These are phyloP conservation scores for Apteryx mantelli DNA, from an alignment of 2,113 vertebrate genomes.

Conservation along the genomic window DNA sequence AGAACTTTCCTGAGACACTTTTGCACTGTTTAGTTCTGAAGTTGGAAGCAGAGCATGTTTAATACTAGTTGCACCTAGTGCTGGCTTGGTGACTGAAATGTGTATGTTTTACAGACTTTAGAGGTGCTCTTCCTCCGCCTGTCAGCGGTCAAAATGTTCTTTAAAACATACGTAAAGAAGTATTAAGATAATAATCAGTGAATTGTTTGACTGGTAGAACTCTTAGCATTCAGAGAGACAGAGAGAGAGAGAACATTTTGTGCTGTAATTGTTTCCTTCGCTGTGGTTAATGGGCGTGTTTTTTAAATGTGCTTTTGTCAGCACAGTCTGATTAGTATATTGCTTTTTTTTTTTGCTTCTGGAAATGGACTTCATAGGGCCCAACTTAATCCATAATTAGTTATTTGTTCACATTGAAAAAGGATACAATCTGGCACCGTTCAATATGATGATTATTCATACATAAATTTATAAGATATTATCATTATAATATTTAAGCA, in stretches of 20 bases:
- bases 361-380: background rate
- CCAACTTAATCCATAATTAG: background rate
- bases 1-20: background rate
- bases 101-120: background rate
- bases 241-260: background rate
- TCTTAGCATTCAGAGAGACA: background rate
- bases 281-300: background rate
- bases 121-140: background rate
- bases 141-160: background rate
- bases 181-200: background rate
- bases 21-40: background rate
- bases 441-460: background rate
- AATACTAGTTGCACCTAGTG: background rate
- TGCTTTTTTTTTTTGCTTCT: background rate
- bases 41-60: background rate
- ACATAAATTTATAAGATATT: background rate
- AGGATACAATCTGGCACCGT: background rate
- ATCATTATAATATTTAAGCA: background rate
- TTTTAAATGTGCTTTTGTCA: background rate
- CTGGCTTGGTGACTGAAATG: background rate
- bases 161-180: background rate
- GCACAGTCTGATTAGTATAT: background rate
- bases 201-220: background rate
- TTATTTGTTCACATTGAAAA: background rate
- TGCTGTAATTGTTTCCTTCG: background rate